Percentiles rank a stretch among this genome's conserved stretches.
These are phyloP conservation scores for Monopterus albus DNA, from an alignment of 2,113 vertebrate species.

Conservation along the genomic window DNA sequence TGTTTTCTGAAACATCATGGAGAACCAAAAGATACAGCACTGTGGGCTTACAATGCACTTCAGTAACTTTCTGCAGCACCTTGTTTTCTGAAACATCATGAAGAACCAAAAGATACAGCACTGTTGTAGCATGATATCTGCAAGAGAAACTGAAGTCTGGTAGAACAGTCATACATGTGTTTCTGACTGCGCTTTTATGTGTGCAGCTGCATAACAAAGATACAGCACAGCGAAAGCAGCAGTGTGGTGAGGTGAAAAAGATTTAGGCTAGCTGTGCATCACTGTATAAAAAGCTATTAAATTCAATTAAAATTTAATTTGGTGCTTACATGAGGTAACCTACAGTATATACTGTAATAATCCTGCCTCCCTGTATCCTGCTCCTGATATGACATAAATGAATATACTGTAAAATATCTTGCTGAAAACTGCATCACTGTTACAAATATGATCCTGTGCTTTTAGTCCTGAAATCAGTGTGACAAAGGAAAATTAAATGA, in stretches of 20 bases:
- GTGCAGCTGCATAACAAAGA: not conserved
- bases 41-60: not conserved
- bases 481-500: not conserved
- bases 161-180: not conserved
- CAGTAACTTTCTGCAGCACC: not conserved
- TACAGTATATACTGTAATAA: not conserved
- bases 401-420: not conserved
- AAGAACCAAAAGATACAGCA: too few species aligned
- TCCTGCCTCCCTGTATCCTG: not conserved
- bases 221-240: not conserved
- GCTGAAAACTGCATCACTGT: conserved; percentile 13
- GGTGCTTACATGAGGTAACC: too few species aligned
- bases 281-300: not conserved
- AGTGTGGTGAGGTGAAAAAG: not conserved
- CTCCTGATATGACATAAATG: too few species aligned
- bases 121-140: not conserved
- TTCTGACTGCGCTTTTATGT: not conserved
- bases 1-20: not conserved
- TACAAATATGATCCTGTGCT: not conserved
- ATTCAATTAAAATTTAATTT: too few species aligned
- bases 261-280: not conserved
- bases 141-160: not conserved
- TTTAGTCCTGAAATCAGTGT: not conserved
- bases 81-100: not conserved
- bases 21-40: too few species aligned